These are phyloP conservation scores for Echinometra lucunter DNA, from an alignment of 53 echinoderm and acorn worm species.

Conservation along the genomic window DNA sequence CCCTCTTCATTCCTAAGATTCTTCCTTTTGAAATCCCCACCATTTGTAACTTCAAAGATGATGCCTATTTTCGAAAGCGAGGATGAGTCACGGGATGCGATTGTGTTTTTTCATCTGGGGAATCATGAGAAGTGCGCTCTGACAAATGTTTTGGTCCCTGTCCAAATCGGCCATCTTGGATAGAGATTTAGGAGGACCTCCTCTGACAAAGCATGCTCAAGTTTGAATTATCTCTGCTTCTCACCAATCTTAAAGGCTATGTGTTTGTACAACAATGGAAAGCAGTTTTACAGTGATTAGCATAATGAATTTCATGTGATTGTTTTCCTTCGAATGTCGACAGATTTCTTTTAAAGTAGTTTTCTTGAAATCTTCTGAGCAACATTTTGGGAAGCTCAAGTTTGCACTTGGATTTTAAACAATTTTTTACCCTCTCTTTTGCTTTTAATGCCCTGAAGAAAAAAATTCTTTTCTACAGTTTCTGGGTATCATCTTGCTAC, in stretches of 20 bases:
- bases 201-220: not conserved
- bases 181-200: not conserved
- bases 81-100: constrained; percentile 1
- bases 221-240: constrained; percentile 19
- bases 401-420: too few relatives aligned
- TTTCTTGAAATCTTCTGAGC: too few relatives aligned
- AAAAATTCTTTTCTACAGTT: too few relatives aligned
- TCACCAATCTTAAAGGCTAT: not conserved
- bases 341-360: too few relatives aligned
- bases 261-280: too few relatives aligned
- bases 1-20: not conserved
- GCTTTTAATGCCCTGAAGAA: too few relatives aligned
- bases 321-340: too few relatives aligned
- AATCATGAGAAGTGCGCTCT: constrained; percentile 12
- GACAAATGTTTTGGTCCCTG: constrained; percentile 39
- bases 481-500: too few relatives aligned
- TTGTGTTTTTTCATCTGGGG: not conserved
- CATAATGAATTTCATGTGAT: too few relatives aligned
- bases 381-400: too few relatives aligned
- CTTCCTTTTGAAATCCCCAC: not conserved
- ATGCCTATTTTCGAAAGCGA: constrained; percentile 7
- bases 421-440: too few relatives aligned
- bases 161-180: constrained; percentile 22
- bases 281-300: too few relatives aligned
- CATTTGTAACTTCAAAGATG: constrained; percentile 36